phyloP scores from a whole-genome alignment of 2,888 invertebrate species.

The Epistrophe grossulariae region DNA sequence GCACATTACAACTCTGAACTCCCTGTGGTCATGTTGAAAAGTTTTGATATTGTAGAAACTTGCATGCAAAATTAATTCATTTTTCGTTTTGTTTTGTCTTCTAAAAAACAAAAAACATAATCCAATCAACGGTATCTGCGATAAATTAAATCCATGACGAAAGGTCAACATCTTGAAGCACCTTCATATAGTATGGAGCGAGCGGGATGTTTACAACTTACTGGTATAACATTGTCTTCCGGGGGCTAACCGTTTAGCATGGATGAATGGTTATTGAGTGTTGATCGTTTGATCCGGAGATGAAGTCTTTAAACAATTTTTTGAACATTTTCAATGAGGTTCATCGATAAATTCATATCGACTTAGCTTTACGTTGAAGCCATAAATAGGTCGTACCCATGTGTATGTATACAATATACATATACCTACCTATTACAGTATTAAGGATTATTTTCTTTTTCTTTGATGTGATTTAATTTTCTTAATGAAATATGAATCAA shows the following conservation, averaged over 20 bases:
- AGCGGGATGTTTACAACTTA: background rate
- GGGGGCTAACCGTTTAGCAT: slow-evolving; percentile 38
- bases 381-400: background rate
- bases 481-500: too few species aligned
- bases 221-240: slow-evolving; percentile 31
- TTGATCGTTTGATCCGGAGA: background rate
- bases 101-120: slow-evolving; percentile 7
- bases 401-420: too few species aligned
- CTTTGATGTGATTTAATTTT: too few species aligned
- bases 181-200: background rate
- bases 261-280: slow-evolving; percentile 7
- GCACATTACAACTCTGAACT: background rate
- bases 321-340: background rate
- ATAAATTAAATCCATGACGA: slow-evolving; percentile 45
- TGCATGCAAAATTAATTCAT: slow-evolving; percentile 44
- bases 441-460: background rate
- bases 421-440: too few species aligned
- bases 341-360: background rate
- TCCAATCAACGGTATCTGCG: slow-evolving; percentile 22
- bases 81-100: slow-evolving; percentile 3
- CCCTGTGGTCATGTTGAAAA: slow-evolving; percentile 11
- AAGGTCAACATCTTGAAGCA: slow-evolving; percentile 46
- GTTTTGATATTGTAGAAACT: background rate
- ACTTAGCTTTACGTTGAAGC: background rate
- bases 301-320: background rate